Percentiles rank a stretch among this genome's conserved stretches.
These are phyloP conservation scores for Monarcha castaneiventris DNA, from an alignment of 2,113 vertebrate species.

Conservation along the genomic window DNA sequence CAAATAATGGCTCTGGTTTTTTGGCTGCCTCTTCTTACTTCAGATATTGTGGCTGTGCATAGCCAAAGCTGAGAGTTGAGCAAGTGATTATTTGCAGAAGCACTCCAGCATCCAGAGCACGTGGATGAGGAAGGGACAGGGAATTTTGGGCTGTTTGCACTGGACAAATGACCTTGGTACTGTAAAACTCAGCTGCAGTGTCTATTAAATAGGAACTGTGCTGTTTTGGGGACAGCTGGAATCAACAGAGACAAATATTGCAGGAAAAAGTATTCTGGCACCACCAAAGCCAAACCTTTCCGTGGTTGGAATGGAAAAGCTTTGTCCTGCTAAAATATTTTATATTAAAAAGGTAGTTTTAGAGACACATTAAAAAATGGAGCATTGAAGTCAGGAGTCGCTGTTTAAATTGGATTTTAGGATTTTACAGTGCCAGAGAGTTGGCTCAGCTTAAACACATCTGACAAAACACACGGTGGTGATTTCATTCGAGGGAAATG, in stretches of 20 bases:
- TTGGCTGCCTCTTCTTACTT: not conserved
- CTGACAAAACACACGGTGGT: not conserved
- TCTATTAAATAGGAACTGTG: not conserved
- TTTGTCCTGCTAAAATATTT: not conserved
- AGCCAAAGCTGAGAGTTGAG: not conserved
- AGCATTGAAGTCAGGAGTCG: fast-evolving
- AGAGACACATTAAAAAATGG: not conserved
- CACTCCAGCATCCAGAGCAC: not conserved
- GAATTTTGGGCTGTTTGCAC: not conserved
- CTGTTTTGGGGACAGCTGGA: not conserved
- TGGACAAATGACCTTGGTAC: not conserved
- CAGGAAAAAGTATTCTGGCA: not conserved
- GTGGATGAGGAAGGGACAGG: not conserved
- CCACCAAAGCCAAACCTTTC: not conserved
- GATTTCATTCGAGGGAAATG: not conserved
- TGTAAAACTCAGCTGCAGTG: not conserved
- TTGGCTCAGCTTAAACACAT: not conserved
- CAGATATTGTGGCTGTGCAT: not conserved
- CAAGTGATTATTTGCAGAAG: not conserved
- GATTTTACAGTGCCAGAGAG: not conserved
- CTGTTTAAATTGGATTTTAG: not conserved
- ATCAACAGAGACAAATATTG: not conserved
- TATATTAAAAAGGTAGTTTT: not conserved
- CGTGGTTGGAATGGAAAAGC: not conserved
- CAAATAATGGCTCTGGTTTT: not conserved